Percentiles rank a stretch among this genome's conserved stretches.
Evolutionary conservation across 2,888 invertebrate species (phyloP).

Genomic region (Anagyrus pseudococci): DNA sequence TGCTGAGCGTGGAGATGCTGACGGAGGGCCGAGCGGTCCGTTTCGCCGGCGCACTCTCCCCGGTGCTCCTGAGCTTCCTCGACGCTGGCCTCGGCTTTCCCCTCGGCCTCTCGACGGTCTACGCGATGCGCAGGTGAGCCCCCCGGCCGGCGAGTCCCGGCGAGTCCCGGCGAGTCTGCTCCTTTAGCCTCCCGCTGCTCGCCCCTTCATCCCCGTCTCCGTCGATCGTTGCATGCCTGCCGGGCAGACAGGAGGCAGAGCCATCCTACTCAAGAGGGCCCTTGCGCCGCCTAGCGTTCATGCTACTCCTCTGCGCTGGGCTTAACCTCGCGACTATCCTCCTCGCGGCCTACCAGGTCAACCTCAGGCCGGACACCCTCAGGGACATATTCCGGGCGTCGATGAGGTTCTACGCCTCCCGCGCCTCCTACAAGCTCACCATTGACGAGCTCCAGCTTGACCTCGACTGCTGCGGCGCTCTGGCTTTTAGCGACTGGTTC

Average conservation of each 20-base stretch:
- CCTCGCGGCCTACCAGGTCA: conserved; percentile 49
- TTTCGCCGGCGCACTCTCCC: conserved; percentile 51
- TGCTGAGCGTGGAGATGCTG: conserved; percentile 52
- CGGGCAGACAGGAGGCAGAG: conserved; percentile 42
- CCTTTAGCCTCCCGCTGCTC: no score
- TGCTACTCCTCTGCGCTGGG: conserved; percentile 46
- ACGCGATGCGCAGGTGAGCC: conserved; percentile 50
- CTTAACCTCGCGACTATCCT: conserved; percentile 49
- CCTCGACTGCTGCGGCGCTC: conserved; percentile 54
- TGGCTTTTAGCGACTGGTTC: conserved; percentile 53
- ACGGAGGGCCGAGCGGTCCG: conserved; percentile 52
- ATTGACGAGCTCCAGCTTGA: conserved; percentile 54
- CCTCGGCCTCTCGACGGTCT: conserved; percentile 48
- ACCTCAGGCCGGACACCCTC: conserved; percentile 44
- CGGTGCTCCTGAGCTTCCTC: conserved; percentile 48
- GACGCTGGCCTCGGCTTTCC: conserved; percentile 51
- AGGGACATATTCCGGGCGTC: conserved; percentile 50
- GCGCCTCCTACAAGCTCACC: conserved; percentile 46
- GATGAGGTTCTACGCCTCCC: conserved; percentile 51
- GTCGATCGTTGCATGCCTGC: no score
- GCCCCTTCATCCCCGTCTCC: no score
- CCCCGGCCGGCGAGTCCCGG: no score
- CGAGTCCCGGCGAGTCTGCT: no score
- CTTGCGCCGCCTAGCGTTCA: conserved; percentile 24
- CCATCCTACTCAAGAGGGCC: conserved; percentile 40